Conservation (phyloP, 92 coral and sea anemone genomes). For the Zoanthus solanderi region DNA sequence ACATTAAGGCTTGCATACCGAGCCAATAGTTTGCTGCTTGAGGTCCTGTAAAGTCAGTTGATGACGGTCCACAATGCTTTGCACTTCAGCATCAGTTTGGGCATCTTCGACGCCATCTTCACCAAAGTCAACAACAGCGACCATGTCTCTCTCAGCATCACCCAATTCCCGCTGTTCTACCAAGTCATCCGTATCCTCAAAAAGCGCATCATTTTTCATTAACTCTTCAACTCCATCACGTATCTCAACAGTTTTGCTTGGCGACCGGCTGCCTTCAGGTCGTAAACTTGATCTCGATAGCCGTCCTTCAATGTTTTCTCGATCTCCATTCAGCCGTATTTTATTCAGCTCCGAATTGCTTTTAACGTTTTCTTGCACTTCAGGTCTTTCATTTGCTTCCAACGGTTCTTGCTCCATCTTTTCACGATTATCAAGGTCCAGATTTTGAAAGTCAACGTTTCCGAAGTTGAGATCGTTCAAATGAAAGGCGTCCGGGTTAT, state of each 20-base stretch:
- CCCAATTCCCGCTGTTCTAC: conserved; percentile 54
- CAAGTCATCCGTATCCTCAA: conserved; percentile 13
- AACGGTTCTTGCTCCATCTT: background rate
- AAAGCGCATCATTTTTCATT: background rate
- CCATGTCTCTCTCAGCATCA: conserved; percentile 77
- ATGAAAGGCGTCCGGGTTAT: conserved; percentile 2
- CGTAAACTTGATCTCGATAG: conserved; percentile 25
- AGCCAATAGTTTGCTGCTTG: conserved; percentile 86
- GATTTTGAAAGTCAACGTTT: background rate
- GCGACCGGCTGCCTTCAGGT: conserved; percentile 27
- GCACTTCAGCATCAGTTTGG: conserved; percentile 91
- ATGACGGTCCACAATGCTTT: conserved; percentile 83
- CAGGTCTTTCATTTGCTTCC: background rate
- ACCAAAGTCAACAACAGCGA: conserved; percentile 85
- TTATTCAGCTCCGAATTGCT: background rate
- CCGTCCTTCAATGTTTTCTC: conserved; percentile 20
- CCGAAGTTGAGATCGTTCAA: background rate
- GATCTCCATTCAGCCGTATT: background rate
- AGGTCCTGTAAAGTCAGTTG: conserved; percentile 88
- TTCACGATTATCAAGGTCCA: background rate
- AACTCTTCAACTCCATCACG: conserved; percentile 7
- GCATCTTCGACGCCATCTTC: conserved; percentile 76
- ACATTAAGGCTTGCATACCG: conserved; percentile 65
- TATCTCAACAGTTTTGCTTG: conserved; percentile 39
- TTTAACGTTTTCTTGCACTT: background rate